phyloP scores from a whole-genome alignment of 1,140 invertebrate genomes.

The Anoplolepis gracilipes region DNA sequence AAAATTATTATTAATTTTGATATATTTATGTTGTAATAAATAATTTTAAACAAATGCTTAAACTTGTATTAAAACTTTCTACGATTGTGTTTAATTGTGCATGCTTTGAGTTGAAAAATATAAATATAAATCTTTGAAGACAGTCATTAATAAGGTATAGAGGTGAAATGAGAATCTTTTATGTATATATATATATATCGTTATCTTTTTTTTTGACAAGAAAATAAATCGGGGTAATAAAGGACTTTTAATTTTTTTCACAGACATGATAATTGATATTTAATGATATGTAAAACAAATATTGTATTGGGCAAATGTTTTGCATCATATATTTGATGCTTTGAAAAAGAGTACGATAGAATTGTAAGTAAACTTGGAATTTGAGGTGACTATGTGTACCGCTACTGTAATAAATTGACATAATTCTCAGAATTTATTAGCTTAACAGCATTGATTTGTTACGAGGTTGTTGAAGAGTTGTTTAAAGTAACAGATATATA shows the following conservation, averaged over 20 bases:
- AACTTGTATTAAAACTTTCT: too few relatives aligned
- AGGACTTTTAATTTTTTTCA: slow-evolving; percentile 37
- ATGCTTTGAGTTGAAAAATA: too few relatives aligned
- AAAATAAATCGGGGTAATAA: slow-evolving; percentile 1
- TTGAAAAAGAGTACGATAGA: neutral
- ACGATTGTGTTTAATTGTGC: too few relatives aligned
- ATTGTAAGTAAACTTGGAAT: slow-evolving; percentile 44
- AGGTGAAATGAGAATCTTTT: too few relatives aligned
- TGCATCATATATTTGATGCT: slow-evolving; percentile 44
- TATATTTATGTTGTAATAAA: too few relatives aligned
- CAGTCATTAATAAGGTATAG: neutral
- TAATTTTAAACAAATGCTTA: too few relatives aligned
- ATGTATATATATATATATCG: too few relatives aligned
- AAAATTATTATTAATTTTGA: too few relatives aligned
- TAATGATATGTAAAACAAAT: slow-evolving; percentile 16
- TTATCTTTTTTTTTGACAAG: neutral
- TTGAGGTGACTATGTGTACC: slow-evolving; percentile 22
- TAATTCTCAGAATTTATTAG: neutral
- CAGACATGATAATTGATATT: slow-evolving; percentile 49
- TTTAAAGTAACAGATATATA: slow-evolving; percentile 14
- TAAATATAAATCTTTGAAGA: neutral
- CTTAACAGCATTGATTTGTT: neutral
- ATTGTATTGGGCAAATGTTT: neutral
- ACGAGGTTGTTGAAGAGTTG: neutral
- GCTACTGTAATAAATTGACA: slow-evolving; percentile 13